Evolutionary conservation across 64 coral and sea anemone species (phyloP).

Genomic region (Pachyseris speciosa): DNA sequence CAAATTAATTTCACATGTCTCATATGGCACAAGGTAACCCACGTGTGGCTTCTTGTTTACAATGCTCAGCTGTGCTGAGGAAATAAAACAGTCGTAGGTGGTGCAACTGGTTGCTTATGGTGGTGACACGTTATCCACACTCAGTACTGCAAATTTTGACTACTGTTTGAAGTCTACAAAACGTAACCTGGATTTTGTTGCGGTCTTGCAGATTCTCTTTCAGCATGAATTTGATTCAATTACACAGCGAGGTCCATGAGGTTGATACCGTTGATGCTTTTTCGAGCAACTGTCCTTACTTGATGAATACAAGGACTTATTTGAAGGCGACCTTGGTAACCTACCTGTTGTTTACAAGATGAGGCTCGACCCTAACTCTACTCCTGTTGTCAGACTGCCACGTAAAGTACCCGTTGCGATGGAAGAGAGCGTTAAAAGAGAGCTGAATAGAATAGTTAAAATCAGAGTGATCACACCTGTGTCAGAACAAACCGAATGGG

Average conservation of each 20-base stretch:
- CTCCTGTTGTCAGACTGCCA: conserved; percentile 1
- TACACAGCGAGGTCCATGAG: background rate
- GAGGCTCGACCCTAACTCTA: conserved; percentile 11
- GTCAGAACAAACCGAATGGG: conserved; percentile 33
- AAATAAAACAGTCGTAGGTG: background rate
- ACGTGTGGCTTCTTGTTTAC: too few species aligned
- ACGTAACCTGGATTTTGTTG: conserved; percentile 15
- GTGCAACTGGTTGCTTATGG: conserved; percentile 35
- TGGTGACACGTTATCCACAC: conserved; percentile 7
- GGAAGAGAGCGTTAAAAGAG: conserved; percentile 34
- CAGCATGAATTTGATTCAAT: background rate
- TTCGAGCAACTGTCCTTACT: background rate
- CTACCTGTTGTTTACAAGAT: conserved; percentile 10
- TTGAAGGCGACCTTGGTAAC: conserved; percentile 34
- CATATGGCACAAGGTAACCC: too few species aligned
- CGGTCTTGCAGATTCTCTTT: background rate
- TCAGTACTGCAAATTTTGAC: background rate
- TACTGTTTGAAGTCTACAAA: conserved; percentile 5
- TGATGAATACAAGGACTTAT: conserved; percentile 31
- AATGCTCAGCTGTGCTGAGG: background rate
- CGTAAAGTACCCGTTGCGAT: conserved; percentile 22
- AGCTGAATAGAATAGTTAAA: conserved; percentile 24
- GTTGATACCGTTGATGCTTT: conserved; percentile 20
- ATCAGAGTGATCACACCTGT: conserved; percentile 27
- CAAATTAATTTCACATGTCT: too few species aligned